Base-by-base conservation (phyloP, 2,888 invertebrate genomes). In the Linnaemya tessellans region DNA sequence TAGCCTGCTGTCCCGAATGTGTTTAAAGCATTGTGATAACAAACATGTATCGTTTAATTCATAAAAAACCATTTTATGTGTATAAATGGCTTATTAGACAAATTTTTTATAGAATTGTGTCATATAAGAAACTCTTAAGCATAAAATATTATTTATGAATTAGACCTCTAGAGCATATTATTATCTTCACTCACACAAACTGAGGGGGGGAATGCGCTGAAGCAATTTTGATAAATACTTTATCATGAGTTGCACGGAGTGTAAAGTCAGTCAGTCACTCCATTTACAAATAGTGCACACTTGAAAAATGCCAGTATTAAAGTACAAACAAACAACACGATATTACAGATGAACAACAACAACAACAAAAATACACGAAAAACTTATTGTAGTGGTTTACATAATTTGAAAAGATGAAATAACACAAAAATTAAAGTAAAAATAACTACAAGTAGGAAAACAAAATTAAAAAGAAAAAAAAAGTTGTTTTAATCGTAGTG, bases 321-420 rank as follows among this genome's bases (percentile, higher is more conserved):
- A 71, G 15, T 56, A 56, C 54, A 73, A 71, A 56, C 54, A 65
- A 71, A 71, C 46, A 80, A 64, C 35, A 64, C n/a, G n/a, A 56
- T 13, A 38, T 22, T 43, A 41, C 18, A 22, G 58, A 54, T n/a
- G 13, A 38, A 54, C 41, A 41, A 56, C 13, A 25, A 56, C 4
- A 56, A 56, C 13, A 56, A 30, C 18, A 35, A 64, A 35, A 54
- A 20, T 22, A 30, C 22, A 41, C 18, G 43, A 56, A 25, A 71
- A 71, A 58, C 80, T 74, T 67, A 25, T 62, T 11, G 18, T 49
- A 43, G 51, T 43, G 73, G 73, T 83, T 78, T 78, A 73, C 67
- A 64, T 73, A 78, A 83, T 78, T 83, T 73, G 51, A 71, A 58
- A 78, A 67, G 41, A 84, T 49, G 70, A 60, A 70, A 84, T 64